Evolutionary conservation across 2,113 vertebrate species (phyloP), one percentile per base, ranked within the genome.

Genomic region (Ammodytes dubius): DNA sequence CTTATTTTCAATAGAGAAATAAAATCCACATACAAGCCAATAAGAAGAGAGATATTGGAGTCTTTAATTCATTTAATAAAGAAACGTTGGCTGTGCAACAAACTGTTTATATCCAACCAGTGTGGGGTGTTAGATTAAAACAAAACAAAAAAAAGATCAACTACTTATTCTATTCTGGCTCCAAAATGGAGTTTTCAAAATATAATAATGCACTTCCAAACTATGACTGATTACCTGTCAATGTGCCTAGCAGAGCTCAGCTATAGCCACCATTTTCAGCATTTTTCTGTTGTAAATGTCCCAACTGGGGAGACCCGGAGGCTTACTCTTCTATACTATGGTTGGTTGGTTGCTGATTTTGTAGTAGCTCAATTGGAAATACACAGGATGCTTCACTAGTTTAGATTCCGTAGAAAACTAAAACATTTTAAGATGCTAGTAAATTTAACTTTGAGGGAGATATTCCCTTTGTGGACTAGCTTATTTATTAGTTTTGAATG

Each of bases 221-320:
- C 50, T 37, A 1, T 75, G 81, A 87, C 64, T 42, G 83, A 87
- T 82, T 39, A 71, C 70, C 72, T 68, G 70, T 72, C 69, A 53
- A 0, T 4, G 1, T 60, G 70, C 54, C 46, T 2, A n/a, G 42
- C 49, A 63, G 70, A 77, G 83, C 35, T 63, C 57, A 80, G 27
- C 14, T 40, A 19, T 14, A 37, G 45, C 57, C 56, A 73, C 35
- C 35, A 56, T 15, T 74, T 66, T 46, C 71, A 77, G 42, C 15
- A 50, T 71, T 66, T 76, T 39, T 49, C 39, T 59, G 35, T 12
- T 46, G 47, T 65, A 64, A 70, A 87, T 50, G n/a, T 12, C 27
- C 39, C 49, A n/a, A 46, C 17, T 15, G 10, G n/a, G 71, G 45
- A 57, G 49, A 46, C 45, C 14, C 52, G 37, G 45, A 79, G 37